A percentile compares a stretch with the other conserved stretches of the same genome.
These are phyloP conservation scores for Caenorhabditis imperialis DNA, from an alignment of 2,888 invertebrate genomes.

Conservation along the genomic window DNA sequence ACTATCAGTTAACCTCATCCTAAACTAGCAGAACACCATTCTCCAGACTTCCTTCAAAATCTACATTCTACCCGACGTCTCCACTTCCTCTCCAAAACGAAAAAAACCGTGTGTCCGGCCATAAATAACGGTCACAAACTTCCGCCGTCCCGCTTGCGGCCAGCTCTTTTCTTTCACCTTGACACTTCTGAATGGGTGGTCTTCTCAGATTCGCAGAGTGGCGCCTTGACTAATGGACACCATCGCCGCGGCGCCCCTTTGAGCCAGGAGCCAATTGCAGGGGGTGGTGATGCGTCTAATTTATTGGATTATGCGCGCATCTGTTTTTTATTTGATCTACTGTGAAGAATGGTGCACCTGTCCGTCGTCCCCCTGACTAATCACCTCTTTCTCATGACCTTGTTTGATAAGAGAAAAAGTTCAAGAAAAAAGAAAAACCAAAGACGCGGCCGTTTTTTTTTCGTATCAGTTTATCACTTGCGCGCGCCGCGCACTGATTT, in stretches of 20 bases:
- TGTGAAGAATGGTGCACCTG: conserved; percentile 5
- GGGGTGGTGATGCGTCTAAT: conserved; percentile 26
- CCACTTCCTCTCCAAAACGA: background rate
- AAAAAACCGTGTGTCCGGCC: background rate
- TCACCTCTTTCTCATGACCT: conserved; percentile 36
- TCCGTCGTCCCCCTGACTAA: background rate
- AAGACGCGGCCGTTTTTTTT: background rate
- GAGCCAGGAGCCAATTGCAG: conserved; percentile 12
- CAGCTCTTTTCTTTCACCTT: background rate
- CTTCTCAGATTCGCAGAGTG: no score
- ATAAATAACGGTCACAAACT: conserved; percentile 6
- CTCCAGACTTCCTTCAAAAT: no score
- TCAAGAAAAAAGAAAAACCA: no score
- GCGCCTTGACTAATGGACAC: background rate
- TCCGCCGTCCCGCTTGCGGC: background rate
- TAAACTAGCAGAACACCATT: no score
- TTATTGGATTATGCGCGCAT: conserved; percentile 31
- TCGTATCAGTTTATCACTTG: conserved; percentile 14
- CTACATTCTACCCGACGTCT: no score
- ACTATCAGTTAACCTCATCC: no score
- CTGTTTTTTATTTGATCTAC: conserved; percentile 43
- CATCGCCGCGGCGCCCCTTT: conserved; percentile 7
- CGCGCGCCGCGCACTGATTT: conserved; percentile 27
- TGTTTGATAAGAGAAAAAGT: conserved; percentile 7
- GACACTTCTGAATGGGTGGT: background rate